phyloP scores from a whole-genome alignment of 2,888 invertebrate genomes.

The Microctonus brassicae region DNA sequence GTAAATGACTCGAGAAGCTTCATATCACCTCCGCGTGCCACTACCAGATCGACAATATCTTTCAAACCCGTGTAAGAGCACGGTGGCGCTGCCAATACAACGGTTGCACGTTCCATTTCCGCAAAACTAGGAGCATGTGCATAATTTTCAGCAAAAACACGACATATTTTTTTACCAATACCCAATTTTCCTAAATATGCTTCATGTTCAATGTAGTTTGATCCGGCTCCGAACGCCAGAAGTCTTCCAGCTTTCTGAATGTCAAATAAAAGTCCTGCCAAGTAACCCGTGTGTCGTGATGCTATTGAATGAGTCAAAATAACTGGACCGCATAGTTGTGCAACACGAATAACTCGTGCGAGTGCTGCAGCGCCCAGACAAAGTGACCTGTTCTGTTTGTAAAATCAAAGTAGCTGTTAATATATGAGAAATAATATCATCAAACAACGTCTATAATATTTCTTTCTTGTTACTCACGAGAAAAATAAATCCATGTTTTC shows the following conservation, averaged over 20 bases:
- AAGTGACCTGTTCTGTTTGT: conserved; percentile 80
- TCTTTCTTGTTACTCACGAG: conserved; percentile 58
- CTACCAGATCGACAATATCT: conserved; percentile 82
- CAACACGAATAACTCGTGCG: conserved; percentile 77
- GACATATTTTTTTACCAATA: conserved; percentile 69
- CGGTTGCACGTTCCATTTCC: conserved; percentile 75
- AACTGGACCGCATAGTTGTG: conserved; percentile 80
- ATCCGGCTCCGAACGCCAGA: conserved; percentile 76
- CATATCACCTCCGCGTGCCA: conserved; percentile 80
- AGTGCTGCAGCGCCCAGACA: conserved; percentile 85
- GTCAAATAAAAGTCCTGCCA: conserved; percentile 77
- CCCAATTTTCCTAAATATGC: conserved; percentile 79
- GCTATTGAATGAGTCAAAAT: conserved; percentile 85
- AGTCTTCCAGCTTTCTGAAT: conserved; percentile 75
- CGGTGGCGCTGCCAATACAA: conserved; percentile 82
- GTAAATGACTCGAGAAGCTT: conserved; percentile 78
- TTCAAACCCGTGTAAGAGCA: conserved; percentile 85
- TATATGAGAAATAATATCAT: neutral
- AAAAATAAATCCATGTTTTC: conserved; percentile 73
- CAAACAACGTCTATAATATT: neutral
- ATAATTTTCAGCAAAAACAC: conserved; percentile 58
- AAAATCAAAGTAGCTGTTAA: neutral
- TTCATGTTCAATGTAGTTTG: conserved; percentile 74
- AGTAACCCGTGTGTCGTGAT: conserved; percentile 83
- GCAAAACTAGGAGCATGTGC: conserved; percentile 58